A percentile compares a stretch with the other conserved stretches of the same genome.
Conservation (phyloP, 2,888 invertebrate genomes). For the Philereme vetulata region DNA sequence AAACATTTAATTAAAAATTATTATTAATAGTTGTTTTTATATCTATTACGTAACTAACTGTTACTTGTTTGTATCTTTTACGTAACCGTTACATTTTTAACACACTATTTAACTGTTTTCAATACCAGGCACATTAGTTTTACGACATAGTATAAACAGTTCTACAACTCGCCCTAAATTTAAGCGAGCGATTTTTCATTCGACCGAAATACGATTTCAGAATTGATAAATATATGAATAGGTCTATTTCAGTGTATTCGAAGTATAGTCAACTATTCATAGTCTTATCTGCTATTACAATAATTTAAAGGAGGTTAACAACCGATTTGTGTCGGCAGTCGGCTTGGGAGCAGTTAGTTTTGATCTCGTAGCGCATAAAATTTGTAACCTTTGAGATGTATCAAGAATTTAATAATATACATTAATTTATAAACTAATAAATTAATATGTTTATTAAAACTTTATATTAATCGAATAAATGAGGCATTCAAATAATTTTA, state of each 20-base stretch:
- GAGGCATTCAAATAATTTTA: conserved; percentile 18
- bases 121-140: conserved; percentile 31
- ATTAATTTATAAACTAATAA: not conserved
- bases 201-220: conserved; percentile 32
- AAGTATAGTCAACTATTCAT: conserved; percentile 52
- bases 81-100: conserved; percentile 13
- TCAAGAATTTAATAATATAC: not conserved
- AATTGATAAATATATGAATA: conserved; percentile 30
- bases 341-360: not conserved
- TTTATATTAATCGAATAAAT: conserved; percentile 1
- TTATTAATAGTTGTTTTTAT: too few species aligned
- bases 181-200: conserved; percentile 42
- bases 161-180: conserved; percentile 43
- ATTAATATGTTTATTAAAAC: not conserved
- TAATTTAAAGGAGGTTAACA: conserved; percentile 54
- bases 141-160: conserved; percentile 44
- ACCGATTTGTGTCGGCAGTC: conserved; percentile 44
- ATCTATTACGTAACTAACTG: too few species aligned
- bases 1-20: too few species aligned
- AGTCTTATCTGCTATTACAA: conserved; percentile 37
- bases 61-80: not conserved
- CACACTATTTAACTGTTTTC: conserved; percentile 32
- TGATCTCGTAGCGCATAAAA: not conserved
- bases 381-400: conserved; percentile 3
- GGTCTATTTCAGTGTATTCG: conserved; percentile 52